A percentile compares a stretch with the other conserved stretches of the same genome.
These are phyloP conservation scores for Leguminivora glycinivorella DNA, from an alignment of 1,140 invertebrate genomes.

Conservation along the genomic window DNA sequence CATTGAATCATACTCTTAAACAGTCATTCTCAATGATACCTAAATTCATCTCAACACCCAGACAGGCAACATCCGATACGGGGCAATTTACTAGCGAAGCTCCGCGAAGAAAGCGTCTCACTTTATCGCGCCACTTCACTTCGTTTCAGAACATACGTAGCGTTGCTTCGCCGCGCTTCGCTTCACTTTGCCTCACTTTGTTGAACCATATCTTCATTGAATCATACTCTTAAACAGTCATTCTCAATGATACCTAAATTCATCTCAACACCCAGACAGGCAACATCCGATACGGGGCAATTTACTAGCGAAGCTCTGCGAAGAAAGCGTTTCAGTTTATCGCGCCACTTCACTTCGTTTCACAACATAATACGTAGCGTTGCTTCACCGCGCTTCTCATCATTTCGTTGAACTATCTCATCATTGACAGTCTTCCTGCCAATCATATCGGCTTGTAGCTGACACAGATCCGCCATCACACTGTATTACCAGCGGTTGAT, in stretches of 20 bases:
- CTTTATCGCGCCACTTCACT: slow-evolving; percentile 21
- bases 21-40: no score
- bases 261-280: slow-evolving; percentile 23
- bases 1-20: no score
- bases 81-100: slow-evolving; percentile 20
- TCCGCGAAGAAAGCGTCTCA: slow-evolving; percentile 24
- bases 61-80: slow-evolving; percentile 27
- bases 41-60: slow-evolving; percentile 22
- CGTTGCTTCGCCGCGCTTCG: not conserved
- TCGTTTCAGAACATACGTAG: not conserved
- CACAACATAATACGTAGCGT: not conserved
- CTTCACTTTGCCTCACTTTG: no score
- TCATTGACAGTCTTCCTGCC: no score
- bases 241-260: no score
- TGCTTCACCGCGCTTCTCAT: not conserved
- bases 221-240: no score
- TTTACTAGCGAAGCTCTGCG: slow-evolving; percentile 11
- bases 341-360: slow-evolving; percentile 7
- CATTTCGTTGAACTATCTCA: no score
- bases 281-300: slow-evolving; percentile 25
- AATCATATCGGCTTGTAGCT: no score
- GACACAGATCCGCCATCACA: no score
- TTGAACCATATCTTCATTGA: no score
- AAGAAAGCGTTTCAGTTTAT: slow-evolving; percentile 28
- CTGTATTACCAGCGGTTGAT: no score